Base-by-base conservation (phyloP, 2,888 invertebrate species). In the Anoncus sp. region DNA sequence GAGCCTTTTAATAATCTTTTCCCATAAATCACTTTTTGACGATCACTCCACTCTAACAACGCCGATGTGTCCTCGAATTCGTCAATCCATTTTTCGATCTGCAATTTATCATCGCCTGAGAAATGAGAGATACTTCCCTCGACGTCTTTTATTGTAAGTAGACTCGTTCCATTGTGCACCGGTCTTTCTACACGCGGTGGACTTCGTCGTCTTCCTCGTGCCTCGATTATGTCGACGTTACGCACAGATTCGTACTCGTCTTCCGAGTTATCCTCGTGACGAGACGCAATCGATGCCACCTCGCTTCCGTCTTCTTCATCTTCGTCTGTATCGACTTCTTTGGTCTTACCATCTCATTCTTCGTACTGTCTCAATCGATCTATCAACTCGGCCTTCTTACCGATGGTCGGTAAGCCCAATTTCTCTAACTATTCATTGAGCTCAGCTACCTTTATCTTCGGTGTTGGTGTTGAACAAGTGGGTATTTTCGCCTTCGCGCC, bases 21-120 rank as follows among this genome's bases (percentile, higher is more conserved):
- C 1, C 81, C 79, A 16, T 83, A 83, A 5, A 83, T 70, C 1
- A 83, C 75, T 57, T 66, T 80, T 27, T 83, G 81, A 1, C 70
- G 45, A 12, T 85, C 72, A 1, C 45, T 65, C 82, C 79, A 84
- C 0, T 49, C 3, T 27, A 81, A 82, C 10, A 84, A 22, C 20
- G 16, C 53, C 3, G 78, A 66, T 12, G 70, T 81, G n/a, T n/a
- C n/a, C n/a, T n/a, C n/a, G n/a, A n/a, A n/a, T n/a, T n/a, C n/a
- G n/a, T n/a, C n/a, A n/a, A n/a, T n/a, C n/a, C n/a, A n/a, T n/a
- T n/a, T n/a, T n/a, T n/a, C n/a, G n/a, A n/a, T n/a, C n/a, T n/a
- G n/a, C n/a, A n/a, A n/a, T n/a, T n/a, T n/a, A n/a, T n/a, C n/a
- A n/a, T n/a, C n/a, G n/a, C n/a, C n/a, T n/a, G n/a, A n/a, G n/a